Evolutionary conservation across 1,140 invertebrate genomes (phyloP), one percentile per base, ranked within the genome.

Genomic region (Andricus grossulariae): DNA sequence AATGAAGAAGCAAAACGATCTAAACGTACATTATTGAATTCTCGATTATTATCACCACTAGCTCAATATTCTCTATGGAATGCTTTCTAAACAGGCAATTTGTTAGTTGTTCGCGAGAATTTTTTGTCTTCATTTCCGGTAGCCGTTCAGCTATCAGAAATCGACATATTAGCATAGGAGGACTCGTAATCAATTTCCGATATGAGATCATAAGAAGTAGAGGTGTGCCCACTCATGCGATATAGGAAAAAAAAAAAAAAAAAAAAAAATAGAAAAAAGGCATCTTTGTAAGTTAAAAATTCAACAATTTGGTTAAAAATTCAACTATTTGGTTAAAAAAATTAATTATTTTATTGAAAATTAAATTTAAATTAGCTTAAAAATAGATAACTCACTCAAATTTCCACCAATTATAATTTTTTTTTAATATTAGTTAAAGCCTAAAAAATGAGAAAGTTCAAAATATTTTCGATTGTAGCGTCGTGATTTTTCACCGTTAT

Each of bases 101-200:
- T 66, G 32, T 66, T 39, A 39, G 60, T 32, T 66, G 45, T 66
- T 66, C 39, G 60, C 21, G 60, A 45, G 60, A 66, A 16, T 66
- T 66, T 66, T 60, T 66, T 66, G 32, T 32, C 32, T 21, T 32
- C n/a, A 16, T n/a, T 12, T 16, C 32, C 60, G 60, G 25, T 32
- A 66, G 13, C 13, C 16, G 15, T 16, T 25, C 32, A 25, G 25
- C 25, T 32, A 66, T n/a, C 60, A 66, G 60, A 66, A 45, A 66
- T 66, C 57, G 57, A 39, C 39, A 12, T 66, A 66, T 32, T 21
- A 13, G 60, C 39, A 39, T 66, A 32, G 39, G 60, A 66, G 25
- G 25, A 45, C 32, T 45, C 60, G 32, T 66, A 66, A 66, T 66
- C 32, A 45, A 66, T 66, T 45, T 39, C 12, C 25, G 15, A 66